These are phyloP conservation scores for Ennomos erosarius DNA, from an alignment of 2,888 invertebrate genomes.

Conservation along the genomic window DNA sequence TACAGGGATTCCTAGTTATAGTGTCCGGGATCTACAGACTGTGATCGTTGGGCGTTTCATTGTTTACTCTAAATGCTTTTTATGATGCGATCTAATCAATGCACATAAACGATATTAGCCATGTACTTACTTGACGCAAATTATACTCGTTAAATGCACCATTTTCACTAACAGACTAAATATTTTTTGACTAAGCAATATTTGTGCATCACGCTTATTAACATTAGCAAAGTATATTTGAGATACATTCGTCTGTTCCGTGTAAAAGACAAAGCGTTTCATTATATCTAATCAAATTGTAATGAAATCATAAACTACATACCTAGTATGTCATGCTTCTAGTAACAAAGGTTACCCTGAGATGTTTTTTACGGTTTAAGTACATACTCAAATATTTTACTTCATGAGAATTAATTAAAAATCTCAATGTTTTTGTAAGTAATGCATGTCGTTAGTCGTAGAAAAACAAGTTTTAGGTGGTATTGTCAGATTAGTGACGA, in stretches of 20 bases:
- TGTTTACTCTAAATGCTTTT: no score
- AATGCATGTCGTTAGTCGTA: no score
- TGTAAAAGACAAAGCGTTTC: slow-evolving; percentile 34
- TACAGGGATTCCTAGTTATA: no score
- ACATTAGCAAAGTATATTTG: slow-evolving; percentile 13
- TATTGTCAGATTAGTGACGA: no score
- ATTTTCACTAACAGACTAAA: slow-evolving; percentile 39
- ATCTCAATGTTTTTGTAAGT: neutral
- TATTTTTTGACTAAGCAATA: slow-evolving; percentile 9
- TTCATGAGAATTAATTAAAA: slow-evolving; percentile 26
- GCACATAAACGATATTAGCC: slow-evolving; percentile 36
- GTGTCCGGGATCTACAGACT: no score
- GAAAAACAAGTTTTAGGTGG: no score
- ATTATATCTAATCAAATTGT: slow-evolving; percentile 59
- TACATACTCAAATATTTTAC: slow-evolving; percentile 14
- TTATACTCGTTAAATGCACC: slow-evolving; percentile 54
- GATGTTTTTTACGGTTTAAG: slow-evolving; percentile 6
- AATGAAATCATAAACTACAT: slow-evolving; percentile 45
- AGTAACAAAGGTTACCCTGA: slow-evolving; percentile 23
- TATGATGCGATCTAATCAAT: no score
- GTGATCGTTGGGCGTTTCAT: no score
- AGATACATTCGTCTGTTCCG: slow-evolving; percentile 30
- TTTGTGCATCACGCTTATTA: neutral
- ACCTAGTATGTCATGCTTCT: slow-evolving; percentile 15
- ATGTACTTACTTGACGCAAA: slow-evolving; percentile 55